Percentiles rank a stretch among this genome's conserved stretches.
These are phyloP conservation scores for Trichonephila inaurata DNA, from an alignment of 1,140 invertebrate genomes.

Conservation along the genomic window DNA sequence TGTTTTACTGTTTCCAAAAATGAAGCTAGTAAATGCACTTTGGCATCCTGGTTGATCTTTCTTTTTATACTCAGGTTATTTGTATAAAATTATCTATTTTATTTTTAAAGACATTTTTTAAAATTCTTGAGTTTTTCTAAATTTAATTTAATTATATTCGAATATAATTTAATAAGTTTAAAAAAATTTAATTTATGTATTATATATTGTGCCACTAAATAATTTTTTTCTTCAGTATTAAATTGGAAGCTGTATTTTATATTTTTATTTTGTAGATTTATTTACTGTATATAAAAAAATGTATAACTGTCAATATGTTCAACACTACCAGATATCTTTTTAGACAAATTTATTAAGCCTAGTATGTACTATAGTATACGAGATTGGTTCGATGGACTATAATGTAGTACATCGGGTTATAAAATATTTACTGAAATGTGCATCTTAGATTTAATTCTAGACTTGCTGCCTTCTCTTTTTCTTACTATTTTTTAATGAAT, in stretches of 20 bases:
- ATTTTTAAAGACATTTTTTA: neutral
- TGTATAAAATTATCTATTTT: neutral
- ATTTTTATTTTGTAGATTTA: neutral
- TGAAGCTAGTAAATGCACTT: neutral
- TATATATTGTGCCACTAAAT: too few species aligned
- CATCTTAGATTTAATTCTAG: neutral
- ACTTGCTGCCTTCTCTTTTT: constrained; percentile 35
- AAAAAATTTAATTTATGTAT: too few species aligned
- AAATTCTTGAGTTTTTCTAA: too few species aligned
- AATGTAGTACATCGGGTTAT: constrained; percentile 34
- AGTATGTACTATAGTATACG: constrained; percentile 29
- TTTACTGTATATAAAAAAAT: too few species aligned
- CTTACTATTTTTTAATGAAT: neutral
- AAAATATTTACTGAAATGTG: constrained; percentile 18
- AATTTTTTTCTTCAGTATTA: too few species aligned
- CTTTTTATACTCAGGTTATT: neutral
- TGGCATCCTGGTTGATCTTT: neutral
- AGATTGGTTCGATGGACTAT: constrained; percentile 20
- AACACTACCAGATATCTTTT: constrained; percentile 57
- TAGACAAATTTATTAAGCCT: constrained; percentile 54
- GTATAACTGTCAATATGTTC: constrained; percentile 32
- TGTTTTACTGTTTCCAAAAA: neutral
- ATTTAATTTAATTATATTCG: too few species aligned
- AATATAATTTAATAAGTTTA: too few species aligned
- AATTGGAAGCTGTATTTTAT: neutral